Base-by-base conservation (phyloP, 2,113 vertebrate genomes). In the Odontophorus gujanensis region DNA sequence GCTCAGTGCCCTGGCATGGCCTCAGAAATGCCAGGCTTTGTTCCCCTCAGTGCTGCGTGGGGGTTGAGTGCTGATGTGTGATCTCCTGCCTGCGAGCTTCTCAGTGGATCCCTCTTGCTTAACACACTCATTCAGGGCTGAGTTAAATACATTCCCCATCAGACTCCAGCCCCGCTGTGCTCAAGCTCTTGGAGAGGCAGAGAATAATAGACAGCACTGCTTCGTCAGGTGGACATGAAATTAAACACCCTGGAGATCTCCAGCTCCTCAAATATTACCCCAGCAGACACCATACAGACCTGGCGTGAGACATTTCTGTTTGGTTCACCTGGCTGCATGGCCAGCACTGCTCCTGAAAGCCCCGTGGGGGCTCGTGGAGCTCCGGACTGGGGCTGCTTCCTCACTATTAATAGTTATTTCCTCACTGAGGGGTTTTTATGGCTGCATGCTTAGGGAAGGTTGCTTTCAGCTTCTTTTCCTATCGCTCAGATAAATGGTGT, bases 351-450 rank as follows among this genome's bases (percentile, higher is more conserved):
- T 68, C 17, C 34, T 22, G 72, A 34, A 2, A 71, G 18, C 43
- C 61, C 42, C 43, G 38, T 22, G 3, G 11, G 1, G 1, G 25
- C 91, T 71, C 2, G 2, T 7, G 78, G 22, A 1, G 82, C 47
- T 0, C 43, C 36, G 2, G 42, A 6, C 81, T 4, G 51, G 61
- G 86, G 89, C 4, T 61, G 53, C 1, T 90, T 81, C 59, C 1
- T 72, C 85, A 85, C 92, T 93, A 66, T 92, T 69, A 82, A 92
- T 82, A 73, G 89, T 11, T 22, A 34, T 76, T 92, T 91, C 97
- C 94, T 95, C 84, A 7, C 89, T 4, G 51, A 85, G 90, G 90
- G 75, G 25, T 73, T 90, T 94, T 97, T 91, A 61, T 77, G 96
- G 95, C 90, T 93, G 94, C 38, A 0, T 71, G 89, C 93, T 90